Base-by-base conservation (phyloP, 2,113 vertebrate genomes). In the Forbesichthys papilliferus region DNA sequence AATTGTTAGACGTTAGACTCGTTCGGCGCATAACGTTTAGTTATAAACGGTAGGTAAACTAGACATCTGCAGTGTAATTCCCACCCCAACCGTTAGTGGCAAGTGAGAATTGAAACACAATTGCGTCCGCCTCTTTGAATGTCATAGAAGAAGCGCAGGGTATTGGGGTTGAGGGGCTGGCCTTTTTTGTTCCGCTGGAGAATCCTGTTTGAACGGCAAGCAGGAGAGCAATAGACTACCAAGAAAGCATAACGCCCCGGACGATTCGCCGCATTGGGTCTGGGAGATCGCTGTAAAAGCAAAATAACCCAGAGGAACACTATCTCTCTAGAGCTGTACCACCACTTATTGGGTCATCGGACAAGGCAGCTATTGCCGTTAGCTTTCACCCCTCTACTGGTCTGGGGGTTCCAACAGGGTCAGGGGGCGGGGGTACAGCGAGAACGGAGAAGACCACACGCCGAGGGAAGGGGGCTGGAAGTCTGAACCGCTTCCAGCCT, bases 391-490 rank as follows among this genome's bases (percentile, higher is more conserved):
- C 85, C 83, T 86, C 82, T 87, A 83, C 84, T 83, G 74, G 83
- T 89, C 86, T 81, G 67, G 80, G 84, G 85, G 77, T 74, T 81
- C 76, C 68, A 76, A 65, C 48, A 62, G 89, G 89, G 88, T 80
- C 76, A 75, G 84, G 86, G 85, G 84, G 84, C 69, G 84, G 84
- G 76, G 74, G 82, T 81, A 71, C 84, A 86, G 84, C 85, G 77
- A 84, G 77, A 59, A 75, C 77, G 75, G 77, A 83, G 84, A 79
- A 66, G 80, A 85, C 84, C 78, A 57, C 78, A 91, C 89, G 84
- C 87, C 88, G 88, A 83, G 78, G 83, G 85, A 84, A 90, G 89
- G 87, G 89, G 88, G 88, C 90, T 91, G 90, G 87, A 89, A 86
- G 88, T 88, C 91, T 86, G 88, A 82, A 78, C 73, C 87, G 81